Evolutionary conservation across 2,113 vertebrate genomes (phyloP), one percentile per base, ranked within the genome.

Genomic region (Scatophagus argus): DNA sequence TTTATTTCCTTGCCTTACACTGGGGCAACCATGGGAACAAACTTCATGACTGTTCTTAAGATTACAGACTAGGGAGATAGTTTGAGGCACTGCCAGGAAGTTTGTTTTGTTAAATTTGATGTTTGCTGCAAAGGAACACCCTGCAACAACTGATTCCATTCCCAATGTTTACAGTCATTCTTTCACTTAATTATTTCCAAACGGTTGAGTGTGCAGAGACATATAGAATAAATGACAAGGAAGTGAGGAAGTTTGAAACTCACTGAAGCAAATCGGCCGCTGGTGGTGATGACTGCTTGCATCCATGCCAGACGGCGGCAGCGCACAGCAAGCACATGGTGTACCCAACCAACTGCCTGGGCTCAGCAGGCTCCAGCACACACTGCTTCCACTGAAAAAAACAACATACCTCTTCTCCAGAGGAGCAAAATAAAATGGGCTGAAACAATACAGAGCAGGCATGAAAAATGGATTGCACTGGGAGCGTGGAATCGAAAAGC

Each of bases 281-380:
- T 60, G 47, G 52, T 81, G 23, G 43, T 44, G 70, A 72, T 72
- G 70, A 79, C 69, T 69, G 36, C 59, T 29, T n/a, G 61, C 79
- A 14, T 62, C 77, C 29, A 43, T 67, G 79, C 58, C 85, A 89
- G 80, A 85, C 80, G 63, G 81, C 74, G 77, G 80, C 71, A 29
- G 84, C 13, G 79, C 87, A 81, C 74, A 70, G 81, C 56, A 52
- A 86, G 86, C 71, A 78, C 88, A 79, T 11, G 29, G 69, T 70
- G 88, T 88, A 73, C 78, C 76, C 59, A 81, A 78, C 77, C 81
- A 85, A 87, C 79, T 73, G 81, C 64, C 70, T 64, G 52, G 54
- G 62, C 85, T 85, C 90, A 81, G 83, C 79, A 76, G 74, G 81
- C 82, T 61, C 38, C 76, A 58, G 49, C 73, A 83, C 82, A 77